Evolutionary conservation across 2,888 invertebrate genomes (phyloP), one percentile per base, ranked within the genome.

Genomic region (Drosophila macrospina): DNA sequence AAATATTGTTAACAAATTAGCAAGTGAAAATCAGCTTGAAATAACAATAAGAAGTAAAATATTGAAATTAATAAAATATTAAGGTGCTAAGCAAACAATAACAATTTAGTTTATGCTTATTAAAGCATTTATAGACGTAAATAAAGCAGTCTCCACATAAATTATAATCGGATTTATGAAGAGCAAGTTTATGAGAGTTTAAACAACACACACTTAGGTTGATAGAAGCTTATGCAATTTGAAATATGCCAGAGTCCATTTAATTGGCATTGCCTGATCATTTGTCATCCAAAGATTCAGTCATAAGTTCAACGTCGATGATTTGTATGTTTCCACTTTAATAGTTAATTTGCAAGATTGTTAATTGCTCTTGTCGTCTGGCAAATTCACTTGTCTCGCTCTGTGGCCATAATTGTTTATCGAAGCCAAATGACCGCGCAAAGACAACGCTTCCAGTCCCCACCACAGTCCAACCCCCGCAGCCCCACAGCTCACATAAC

Each of bases 361-460:
- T 76, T 87, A 82, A 86, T 85, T 87, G 87, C 76, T 71, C 69
- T 67, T 80, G 85, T 76, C 84, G 66, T 78, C 76, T 64, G 47
- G 70, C 74, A 72, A 74, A 80, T 74, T 71, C 64, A 69, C 63
- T 81, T 50, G 41, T 24, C 59, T 42, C 42, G 34, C 26, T 42
- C 60, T 60, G 36, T 61, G 68, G 68, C 63, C 74, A 61, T 84
- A 85, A 86, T 85, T 85, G 87, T 85, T 85, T 80, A 82, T 85
- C 74, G 69, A 69, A 61, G 67, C 69, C 78, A 81, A 69, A 68
- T 84, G 86, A 81, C 79, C 74, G 73, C 81, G 70, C 79, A 74
- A 70, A 69, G 81, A 70, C 81, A 82, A 67, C 61, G 45, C n/a
- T 15, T 16, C 36, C 36, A 55, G 57, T 26, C 7, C 11, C 24